These are phyloP conservation scores for Chelon auratus DNA, from an alignment of 2,797 vertebrate genomes.

Conservation along the genomic window DNA sequence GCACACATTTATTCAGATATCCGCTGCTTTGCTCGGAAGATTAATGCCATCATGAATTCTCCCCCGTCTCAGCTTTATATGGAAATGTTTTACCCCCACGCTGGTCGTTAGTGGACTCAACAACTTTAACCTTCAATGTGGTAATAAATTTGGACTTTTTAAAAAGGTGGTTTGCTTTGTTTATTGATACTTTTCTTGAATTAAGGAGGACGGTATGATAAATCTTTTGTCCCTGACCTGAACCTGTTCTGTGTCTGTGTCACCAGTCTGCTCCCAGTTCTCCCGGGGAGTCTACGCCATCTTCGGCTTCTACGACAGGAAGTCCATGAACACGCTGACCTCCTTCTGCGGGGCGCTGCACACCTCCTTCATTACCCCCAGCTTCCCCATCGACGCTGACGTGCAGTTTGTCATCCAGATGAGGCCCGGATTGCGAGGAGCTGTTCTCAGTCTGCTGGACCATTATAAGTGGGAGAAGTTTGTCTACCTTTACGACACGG, in stretches of 20 bases:
- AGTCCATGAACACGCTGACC: constrained; percentile 98
- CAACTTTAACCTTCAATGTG: not conserved
- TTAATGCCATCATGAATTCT: constrained; percentile 36
- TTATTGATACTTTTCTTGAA: not conserved
- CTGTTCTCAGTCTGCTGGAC: constrained; percentile 91
- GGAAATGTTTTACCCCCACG: constrained; percentile 8
- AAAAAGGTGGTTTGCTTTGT: not conserved
- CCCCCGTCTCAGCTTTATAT: constrained; percentile 19
- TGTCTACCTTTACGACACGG: constrained; percentile 98
- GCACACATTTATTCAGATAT: constrained; percentile 62
- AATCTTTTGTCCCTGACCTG: constrained; percentile 42
- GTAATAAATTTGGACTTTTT: constrained; percentile 3
- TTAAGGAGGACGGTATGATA: constrained; percentile 9
- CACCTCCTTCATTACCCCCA: constrained; percentile 97
- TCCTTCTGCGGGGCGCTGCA: constrained; percentile 98
- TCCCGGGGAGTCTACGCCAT: constrained; percentile 98
- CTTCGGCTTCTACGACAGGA: constrained; percentile 98
- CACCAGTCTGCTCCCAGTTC: constrained; percentile 98
- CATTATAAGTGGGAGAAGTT: constrained; percentile 98
- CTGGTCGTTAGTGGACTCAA: constrained; percentile 3
- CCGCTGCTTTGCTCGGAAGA: constrained; percentile 36
- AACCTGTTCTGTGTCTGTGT: constrained; percentile 63
- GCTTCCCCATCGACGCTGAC: constrained; percentile 95
- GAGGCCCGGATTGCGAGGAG: constrained; percentile 92
- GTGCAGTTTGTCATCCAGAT: constrained; percentile 99